These are phyloP conservation scores for Gymnocephalus cernua DNA, from an alignment of 2,113 vertebrate species.

Conservation along the genomic window DNA sequence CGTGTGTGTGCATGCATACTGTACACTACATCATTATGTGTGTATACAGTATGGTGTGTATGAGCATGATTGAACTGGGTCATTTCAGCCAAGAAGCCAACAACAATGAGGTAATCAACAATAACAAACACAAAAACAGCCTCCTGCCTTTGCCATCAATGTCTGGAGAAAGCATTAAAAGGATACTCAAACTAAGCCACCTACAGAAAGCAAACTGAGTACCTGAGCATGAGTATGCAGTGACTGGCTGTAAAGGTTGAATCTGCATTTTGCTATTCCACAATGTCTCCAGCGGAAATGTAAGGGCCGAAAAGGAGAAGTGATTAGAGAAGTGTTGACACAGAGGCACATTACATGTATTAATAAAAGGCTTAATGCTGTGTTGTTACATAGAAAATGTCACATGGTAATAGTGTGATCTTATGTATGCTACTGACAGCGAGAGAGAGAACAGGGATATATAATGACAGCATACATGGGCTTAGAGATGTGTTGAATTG, in stretches of 20 bases:
- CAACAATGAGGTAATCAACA: slow-evolving; percentile 62
- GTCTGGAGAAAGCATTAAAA: slow-evolving; percentile 35
- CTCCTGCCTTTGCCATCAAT: slow-evolving; percentile 30
- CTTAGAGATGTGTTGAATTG: neutral
- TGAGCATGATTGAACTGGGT: slow-evolving; percentile 19
- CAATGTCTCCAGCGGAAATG: neutral
- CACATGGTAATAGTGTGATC: slow-evolving; percentile 11
- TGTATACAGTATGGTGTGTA: neutral
- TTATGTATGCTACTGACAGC: slow-evolving; percentile 3
- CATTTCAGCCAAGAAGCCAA: slow-evolving; percentile 59
- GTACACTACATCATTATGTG: neutral
- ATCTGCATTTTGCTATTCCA: slow-evolving; percentile 24
- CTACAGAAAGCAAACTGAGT: slow-evolving; percentile 20
- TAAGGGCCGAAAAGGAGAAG: neutral
- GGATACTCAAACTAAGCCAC: slow-evolving; percentile 11
- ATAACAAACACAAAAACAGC: slow-evolving; percentile 47
- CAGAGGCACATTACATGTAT: neutral
- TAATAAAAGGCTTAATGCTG: slow-evolving; percentile 26
- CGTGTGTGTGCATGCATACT: neutral
- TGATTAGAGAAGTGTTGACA: slow-evolving; percentile 8
- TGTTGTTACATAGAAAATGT: slow-evolving; percentile 4
- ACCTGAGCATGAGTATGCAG: neutral
- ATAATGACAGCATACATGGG: neutral
- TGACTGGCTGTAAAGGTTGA: slow-evolving; percentile 6
- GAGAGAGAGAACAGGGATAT: neutral